A percentile compares a stretch with the other conserved stretches of the same genome.
phyloP scores from a whole-genome alignment of 2,888 invertebrate species.

The Tuta absoluta region DNA sequence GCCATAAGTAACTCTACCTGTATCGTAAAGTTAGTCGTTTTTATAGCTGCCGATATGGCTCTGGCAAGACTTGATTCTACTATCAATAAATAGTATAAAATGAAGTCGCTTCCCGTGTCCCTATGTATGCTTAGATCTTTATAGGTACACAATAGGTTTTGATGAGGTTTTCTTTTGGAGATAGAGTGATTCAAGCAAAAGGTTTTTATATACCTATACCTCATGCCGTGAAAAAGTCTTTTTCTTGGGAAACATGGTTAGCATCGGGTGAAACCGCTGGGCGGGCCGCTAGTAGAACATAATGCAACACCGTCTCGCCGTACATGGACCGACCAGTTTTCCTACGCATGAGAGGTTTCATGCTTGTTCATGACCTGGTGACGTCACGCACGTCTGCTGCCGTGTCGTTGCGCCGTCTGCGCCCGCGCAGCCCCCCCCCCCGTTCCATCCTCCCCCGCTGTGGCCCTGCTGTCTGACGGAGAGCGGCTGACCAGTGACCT shows the following conservation, averaged over 20 bases:
- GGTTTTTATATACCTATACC: no score
- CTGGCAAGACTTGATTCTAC: neutral
- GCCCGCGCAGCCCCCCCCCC: conserved; percentile 54
- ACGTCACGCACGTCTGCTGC: conserved; percentile 68
- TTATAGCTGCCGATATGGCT: conserved; percentile 12
- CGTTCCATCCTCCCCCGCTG: conserved; percentile 47
- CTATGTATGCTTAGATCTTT: no score
- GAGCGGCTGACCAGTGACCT: conserved; percentile 78
- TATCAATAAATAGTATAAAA: no score
- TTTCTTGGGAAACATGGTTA: no score
- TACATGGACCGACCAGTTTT: conserved; percentile 61
- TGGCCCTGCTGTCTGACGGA: conserved; percentile 71
- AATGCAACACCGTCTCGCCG: conserved; percentile 21
- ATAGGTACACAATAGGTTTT: no score
- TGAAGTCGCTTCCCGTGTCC: no score
- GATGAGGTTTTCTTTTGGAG: no score
- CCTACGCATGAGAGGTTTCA: conserved; percentile 70
- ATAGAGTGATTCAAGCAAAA: no score
- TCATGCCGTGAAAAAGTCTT: no score
- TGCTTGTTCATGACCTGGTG: conserved; percentile 64
- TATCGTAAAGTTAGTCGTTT: neutral
- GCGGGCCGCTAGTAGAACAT: no score
- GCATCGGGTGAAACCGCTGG: no score
- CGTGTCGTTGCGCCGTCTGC: conserved; percentile 73
- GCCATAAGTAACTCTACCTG: neutral